Percentiles rank a stretch among this genome's conserved stretches.
These are phyloP conservation scores for Dromiciops gliroides DNA, from an alignment of 2,113 vertebrate species.

Conservation along the genomic window DNA sequence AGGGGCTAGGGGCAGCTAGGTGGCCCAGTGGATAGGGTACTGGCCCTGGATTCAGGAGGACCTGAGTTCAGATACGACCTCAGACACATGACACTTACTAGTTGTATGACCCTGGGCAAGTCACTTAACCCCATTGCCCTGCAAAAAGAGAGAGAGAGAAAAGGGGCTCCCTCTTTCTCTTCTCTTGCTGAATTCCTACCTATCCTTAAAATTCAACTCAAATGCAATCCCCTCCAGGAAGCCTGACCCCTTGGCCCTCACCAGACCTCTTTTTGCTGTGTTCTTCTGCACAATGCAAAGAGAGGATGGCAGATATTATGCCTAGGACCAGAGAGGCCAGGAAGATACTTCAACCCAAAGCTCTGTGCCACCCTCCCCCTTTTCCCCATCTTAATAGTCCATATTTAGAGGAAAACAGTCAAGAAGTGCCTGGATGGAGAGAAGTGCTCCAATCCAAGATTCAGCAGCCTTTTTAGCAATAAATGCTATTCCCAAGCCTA, in stretches of 20 bases:
- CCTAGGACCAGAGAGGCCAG: background rate
- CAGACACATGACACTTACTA: too few relatives aligned
- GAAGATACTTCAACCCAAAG: background rate
- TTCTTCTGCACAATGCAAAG: background rate
- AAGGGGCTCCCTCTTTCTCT: background rate
- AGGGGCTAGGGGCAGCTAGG: too few relatives aligned
- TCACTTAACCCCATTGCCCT: too few relatives aligned
- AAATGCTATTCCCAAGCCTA: background rate
- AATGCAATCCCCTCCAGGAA: background rate
- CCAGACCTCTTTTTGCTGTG: too few relatives aligned
- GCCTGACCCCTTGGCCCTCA: background rate
- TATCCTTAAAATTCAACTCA: background rate
- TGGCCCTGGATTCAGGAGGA: too few relatives aligned
- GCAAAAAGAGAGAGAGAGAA: too few relatives aligned
- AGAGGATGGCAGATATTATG: background rate
- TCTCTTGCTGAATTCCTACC: background rate
- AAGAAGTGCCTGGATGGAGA: background rate
- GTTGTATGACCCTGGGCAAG: too few relatives aligned
- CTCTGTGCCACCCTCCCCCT: background rate
- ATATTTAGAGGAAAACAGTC: background rate
- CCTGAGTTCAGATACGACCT: too few relatives aligned
- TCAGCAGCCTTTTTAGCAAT: background rate
- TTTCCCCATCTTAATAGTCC: background rate
- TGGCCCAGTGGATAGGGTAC: too few relatives aligned
- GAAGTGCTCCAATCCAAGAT: background rate